Evolutionary conservation across 2,113 vertebrate species (phyloP).

Genomic region (Falcunculus frontatus): DNA sequence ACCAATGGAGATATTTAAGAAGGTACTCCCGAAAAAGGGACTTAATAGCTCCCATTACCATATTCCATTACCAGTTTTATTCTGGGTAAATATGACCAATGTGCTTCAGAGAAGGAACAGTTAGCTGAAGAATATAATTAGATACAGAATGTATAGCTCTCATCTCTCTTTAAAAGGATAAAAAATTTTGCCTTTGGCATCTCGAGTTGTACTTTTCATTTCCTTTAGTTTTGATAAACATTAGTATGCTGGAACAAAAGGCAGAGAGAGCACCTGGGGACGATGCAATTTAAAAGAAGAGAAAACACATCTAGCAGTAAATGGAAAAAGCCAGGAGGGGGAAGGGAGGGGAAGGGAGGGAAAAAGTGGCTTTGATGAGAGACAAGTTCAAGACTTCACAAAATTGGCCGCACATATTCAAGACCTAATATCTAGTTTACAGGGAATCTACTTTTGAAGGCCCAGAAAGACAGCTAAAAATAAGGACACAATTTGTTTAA

Average conservation of each 20-base stretch:
- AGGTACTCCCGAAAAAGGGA: background rate
- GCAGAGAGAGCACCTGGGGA: slow-evolving; percentile 62
- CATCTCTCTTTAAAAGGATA: slow-evolving; percentile 44
- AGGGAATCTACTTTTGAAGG: slow-evolving; percentile 66
- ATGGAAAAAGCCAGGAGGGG: slow-evolving; percentile 71
- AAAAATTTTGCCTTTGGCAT: slow-evolving; percentile 66
- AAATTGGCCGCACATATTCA: slow-evolving; percentile 76
- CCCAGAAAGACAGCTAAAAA: slow-evolving; percentile 68
- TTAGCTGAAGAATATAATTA: slow-evolving; percentile 50
- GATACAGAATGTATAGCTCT: slow-evolving; percentile 50
- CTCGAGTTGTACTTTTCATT: slow-evolving; percentile 66
- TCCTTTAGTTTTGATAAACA: slow-evolving; percentile 76
- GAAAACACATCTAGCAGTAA: slow-evolving; percentile 69
- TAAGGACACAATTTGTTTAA: slow-evolving; percentile 68
- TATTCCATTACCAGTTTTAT: background rate
- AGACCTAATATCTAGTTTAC: slow-evolving; percentile 70
- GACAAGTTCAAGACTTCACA: slow-evolving; percentile 74
- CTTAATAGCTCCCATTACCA: slow-evolving; percentile 1
- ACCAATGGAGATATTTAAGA: slow-evolving; percentile 55
- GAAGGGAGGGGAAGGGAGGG: background rate
- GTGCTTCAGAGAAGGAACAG: background rate
- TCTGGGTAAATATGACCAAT: background rate
- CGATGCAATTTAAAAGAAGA: slow-evolving; percentile 68
- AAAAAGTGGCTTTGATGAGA: slow-evolving; percentile 78
- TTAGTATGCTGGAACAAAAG: slow-evolving; percentile 75